Conservation (phyloP, 2,888 invertebrate genomes). For the Dendrolimus houi region DNA sequence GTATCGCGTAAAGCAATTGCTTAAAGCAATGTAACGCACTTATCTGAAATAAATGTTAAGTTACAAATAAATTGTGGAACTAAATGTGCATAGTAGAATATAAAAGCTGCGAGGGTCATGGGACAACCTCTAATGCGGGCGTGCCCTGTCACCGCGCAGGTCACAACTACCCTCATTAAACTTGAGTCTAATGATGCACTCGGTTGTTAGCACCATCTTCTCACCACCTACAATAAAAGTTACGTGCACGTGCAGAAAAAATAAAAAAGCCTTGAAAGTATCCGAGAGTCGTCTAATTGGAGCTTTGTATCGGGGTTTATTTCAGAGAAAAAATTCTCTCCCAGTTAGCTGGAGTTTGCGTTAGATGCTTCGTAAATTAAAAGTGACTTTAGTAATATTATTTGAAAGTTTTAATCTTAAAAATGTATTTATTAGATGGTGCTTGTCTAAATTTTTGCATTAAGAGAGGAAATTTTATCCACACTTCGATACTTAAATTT, state of each 20-base stretch:
- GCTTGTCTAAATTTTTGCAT: too few species aligned
- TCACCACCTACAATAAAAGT: constrained; percentile 25
- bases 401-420: too few species aligned
- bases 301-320: constrained; percentile 3
- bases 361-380: constrained; percentile 2
- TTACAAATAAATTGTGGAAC: too few species aligned
- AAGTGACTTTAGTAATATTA: constrained; percentile 9
- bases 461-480: too few species aligned
- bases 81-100: background rate
- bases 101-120: background rate
- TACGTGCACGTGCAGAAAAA: constrained; percentile 17
- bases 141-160: constrained; percentile 7
- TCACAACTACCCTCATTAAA: constrained; percentile 38
- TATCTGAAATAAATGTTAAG: too few species aligned
- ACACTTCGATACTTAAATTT: too few species aligned
- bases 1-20: too few species aligned
- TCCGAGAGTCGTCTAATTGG: constrained; percentile 21
- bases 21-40: too few species aligned
- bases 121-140: background rate
- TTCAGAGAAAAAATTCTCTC: background rate
- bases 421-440: too few species aligned
- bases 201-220: constrained; percentile 47
- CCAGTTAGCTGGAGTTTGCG: background rate
- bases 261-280: constrained; percentile 5
- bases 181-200: constrained; percentile 49